Evolutionary conservation across 2,797 vertebrate species (phyloP).

Genomic region (Cephalopachus bancanus): DNA sequence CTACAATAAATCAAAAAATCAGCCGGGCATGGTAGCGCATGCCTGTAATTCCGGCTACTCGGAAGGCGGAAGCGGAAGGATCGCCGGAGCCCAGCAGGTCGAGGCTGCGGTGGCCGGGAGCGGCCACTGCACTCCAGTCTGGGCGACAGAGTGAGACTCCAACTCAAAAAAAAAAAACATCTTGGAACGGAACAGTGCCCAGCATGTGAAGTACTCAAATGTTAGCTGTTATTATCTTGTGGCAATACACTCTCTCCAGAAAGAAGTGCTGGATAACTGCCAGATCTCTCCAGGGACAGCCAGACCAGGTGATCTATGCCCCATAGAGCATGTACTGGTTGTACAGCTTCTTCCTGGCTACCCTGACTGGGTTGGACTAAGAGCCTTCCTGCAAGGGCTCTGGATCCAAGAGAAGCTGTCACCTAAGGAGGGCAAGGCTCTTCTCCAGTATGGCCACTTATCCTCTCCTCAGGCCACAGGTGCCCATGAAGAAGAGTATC

Average conservation of each 20-base stretch:
- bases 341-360: not conserved
- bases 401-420: not conserved
- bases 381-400: slow-evolving; percentile 7
- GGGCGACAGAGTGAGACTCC: no score
- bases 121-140: no score
- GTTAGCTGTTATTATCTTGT: not conserved
- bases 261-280: not conserved
- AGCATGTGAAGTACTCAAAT: not conserved
- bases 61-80: no score
- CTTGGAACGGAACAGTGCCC: not conserved
- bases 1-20: no score
- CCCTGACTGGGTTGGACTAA: not conserved
- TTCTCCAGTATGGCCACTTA: not conserved
- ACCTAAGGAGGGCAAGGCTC: not conserved
- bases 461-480: not conserved
- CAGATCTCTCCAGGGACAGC: not conserved
- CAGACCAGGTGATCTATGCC: not conserved
- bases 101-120: no score
- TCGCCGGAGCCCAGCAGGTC: no score
- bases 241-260: not conserved
- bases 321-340: not conserved
- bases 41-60: no score
- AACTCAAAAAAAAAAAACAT: not conserved
- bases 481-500: not conserved
- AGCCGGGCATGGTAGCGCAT: no score